Base-by-base conservation (phyloP, 1,140 invertebrate genomes). In the Eriosoma lanigerum region DNA sequence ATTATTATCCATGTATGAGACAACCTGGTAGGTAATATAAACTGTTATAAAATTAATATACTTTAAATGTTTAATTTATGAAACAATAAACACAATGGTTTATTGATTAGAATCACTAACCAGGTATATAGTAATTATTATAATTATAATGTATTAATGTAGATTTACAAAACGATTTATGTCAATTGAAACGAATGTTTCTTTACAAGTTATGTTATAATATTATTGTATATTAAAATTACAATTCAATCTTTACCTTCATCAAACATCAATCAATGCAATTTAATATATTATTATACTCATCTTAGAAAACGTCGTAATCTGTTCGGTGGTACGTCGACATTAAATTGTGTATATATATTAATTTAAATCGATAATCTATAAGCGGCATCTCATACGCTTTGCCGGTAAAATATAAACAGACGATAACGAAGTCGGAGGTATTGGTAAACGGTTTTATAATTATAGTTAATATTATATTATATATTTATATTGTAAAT, bases 361-460 rank as follows among this genome's bases (percentile, higher is more conserved):
- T n/a, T n/a, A n/a, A n/a, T n/a, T n/a, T n/a, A n/a, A n/a, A n/a
- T n/a, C n/a, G n/a, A n/a, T n/a, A 46, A 46, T 68, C n/a, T 68
- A 46, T 21, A 46, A 68, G 64, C n/a, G 64, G 64, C 64, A 24
- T 46, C 38, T 46, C 38, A 21, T 32, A 68, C 15, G 10, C n/a
- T 66, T 46, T 68, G 64, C 38, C n/a, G 13, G 32, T 68, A 46
- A 46, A 68, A 68, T 24, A 44, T 66, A 21, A 66, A 66, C 19
- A 32, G n/a, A 66, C 29, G 44, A 21, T 13, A 66, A 66, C 44
- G 19, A 15, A 21, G 32, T 44, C 19, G 4, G 3, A 46, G 38
- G n/a, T n/a, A 21, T 21, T 15, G 50, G 19, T 1, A 32, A 68
- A 68, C 15, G 38, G 4, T 68, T 68, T 44, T 46, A 68, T 68